phyloP scores from a whole-genome alignment of 1,140 invertebrate genomes.

The Drosophila nasuta region DNA sequence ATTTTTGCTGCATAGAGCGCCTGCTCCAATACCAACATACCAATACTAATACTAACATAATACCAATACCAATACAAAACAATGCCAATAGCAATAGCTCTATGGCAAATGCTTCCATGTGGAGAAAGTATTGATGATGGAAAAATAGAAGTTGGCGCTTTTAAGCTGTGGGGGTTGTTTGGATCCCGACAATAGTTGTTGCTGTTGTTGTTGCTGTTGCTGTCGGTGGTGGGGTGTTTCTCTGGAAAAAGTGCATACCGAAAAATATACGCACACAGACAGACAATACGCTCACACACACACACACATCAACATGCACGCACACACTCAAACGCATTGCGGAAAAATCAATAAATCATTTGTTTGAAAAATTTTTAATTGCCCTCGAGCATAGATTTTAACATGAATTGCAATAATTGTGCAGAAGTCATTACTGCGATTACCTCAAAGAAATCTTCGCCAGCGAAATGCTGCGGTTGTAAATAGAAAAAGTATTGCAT shows the following conservation, averaged over 20 bases:
- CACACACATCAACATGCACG: constrained; percentile 22
- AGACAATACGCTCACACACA: constrained; percentile 43
- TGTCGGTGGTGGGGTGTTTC: constrained; percentile 65
- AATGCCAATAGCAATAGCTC: constrained; percentile 37
- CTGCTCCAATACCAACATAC: constrained; percentile 72
- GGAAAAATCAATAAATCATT: constrained; percentile 83
- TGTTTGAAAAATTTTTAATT: constrained; percentile 68
- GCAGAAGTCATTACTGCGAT: not conserved
- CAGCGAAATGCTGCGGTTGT: too few relatives aligned
- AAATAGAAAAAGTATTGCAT: constrained; percentile 30
- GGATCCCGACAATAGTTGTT: constrained; percentile 48
- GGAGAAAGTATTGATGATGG: constrained; percentile 76
- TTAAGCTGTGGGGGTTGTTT: constrained; percentile 78
- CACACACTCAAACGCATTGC: constrained; percentile 59
- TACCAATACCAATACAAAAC: constrained; percentile 55
- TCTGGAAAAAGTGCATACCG: constrained; percentile 82
- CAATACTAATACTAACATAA: constrained; percentile 43
- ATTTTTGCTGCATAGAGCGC: constrained; percentile 71
- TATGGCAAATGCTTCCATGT: constrained; percentile 51
- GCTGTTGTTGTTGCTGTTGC: constrained; percentile 15
- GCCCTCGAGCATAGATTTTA: constrained; percentile 5
- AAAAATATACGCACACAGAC: constrained; percentile 74
- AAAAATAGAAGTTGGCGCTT: constrained; percentile 83
- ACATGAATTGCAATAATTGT: not conserved
- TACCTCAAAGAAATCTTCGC: not conserved